Percentiles rank a stretch among this genome's conserved stretches.
Conservation (phyloP, 53 echinoderm and acorn worm species). For the Temnopleurus reevesii region DNA sequence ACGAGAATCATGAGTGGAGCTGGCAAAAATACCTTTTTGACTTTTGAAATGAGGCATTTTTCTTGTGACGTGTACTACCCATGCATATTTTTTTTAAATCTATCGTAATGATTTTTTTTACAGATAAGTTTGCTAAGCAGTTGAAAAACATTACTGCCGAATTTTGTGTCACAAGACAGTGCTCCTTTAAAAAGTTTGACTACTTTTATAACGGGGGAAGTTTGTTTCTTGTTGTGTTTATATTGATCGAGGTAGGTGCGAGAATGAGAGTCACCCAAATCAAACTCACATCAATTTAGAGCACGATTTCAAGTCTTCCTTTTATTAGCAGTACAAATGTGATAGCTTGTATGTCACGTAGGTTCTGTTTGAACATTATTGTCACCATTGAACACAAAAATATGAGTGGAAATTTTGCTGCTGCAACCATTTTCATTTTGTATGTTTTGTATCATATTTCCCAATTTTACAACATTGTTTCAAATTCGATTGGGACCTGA, state of each 20-base stretch:
- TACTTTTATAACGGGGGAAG: no score
- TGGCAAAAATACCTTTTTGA: no score
- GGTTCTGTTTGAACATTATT: not conserved
- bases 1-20: no score
- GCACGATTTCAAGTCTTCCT: not conserved
- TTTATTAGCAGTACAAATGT: not conserved
- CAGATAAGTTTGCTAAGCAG: no score
- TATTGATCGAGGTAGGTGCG: slow-evolving; percentile 14
- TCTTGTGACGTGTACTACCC: no score
- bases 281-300: slow-evolving; percentile 15
- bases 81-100: no score
- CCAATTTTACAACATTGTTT: not conserved
- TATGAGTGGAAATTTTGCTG: not conserved
- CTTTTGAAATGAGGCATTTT: no score
- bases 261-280: slow-evolving; percentile 19
- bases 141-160: no score
- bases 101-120: no score
- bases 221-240: not conserved
- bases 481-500: not conserved
- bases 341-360: not conserved
- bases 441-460: not conserved
- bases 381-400: not conserved
- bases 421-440: not conserved
- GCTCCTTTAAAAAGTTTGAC: no score
- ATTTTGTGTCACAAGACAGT: no score